Evolutionary conservation across 2,888 invertebrate genomes (phyloP), one percentile per base, ranked within the genome.

Genomic region (Mythimna impura): DNA sequence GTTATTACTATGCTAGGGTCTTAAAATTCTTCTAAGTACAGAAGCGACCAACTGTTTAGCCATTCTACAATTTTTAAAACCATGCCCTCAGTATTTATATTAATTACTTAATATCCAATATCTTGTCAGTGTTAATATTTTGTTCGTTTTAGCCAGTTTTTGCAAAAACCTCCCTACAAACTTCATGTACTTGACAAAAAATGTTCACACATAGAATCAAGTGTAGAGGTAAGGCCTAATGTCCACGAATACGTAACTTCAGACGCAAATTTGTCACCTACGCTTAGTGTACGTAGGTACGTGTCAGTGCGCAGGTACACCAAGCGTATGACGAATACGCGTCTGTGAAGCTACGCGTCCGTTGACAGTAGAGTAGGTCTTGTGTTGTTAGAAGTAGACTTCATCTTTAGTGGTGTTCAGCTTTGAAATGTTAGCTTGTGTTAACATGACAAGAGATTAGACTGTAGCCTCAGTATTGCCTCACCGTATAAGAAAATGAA

Each of bases 401-500:
- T 6, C 40, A n/a, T 17, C 36, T 63, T 6, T 52, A 14, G 22
- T 36, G 9, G 54, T 64, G 52, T 43, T 22, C 36, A 63, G 58
- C 47, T 63, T 7, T 0, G 34, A 25, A 64, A n/a, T 69, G 25
- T 71, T 54, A 30, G 52, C n/a, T 54, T 22, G 54, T 64, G 55
- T 67, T 68, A 80, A 67, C 76, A 71, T 79, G 80, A 85, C 84
- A 83, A 82, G 82, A 85, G 76, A 86, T 80, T 65, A 81, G 79
- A 82, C 62, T 17, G 43, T 76, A 74, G 58, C 73, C 78, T 88
- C 89, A 90, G 91, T 91, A 90, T 88, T 87, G 89, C 79, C 91
- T 91, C 91, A 91, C 90, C 88, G 88, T 87, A 78, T 88, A 84
- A 84, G 47, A 82, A 79, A 81, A 82, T 66, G 80, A 82, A 78